A percentile compares a stretch with the other conserved stretches of the same genome.
Evolutionary conservation across 2,113 vertebrate species (phyloP).

Genomic region (Anolis carolinensis): DNA sequence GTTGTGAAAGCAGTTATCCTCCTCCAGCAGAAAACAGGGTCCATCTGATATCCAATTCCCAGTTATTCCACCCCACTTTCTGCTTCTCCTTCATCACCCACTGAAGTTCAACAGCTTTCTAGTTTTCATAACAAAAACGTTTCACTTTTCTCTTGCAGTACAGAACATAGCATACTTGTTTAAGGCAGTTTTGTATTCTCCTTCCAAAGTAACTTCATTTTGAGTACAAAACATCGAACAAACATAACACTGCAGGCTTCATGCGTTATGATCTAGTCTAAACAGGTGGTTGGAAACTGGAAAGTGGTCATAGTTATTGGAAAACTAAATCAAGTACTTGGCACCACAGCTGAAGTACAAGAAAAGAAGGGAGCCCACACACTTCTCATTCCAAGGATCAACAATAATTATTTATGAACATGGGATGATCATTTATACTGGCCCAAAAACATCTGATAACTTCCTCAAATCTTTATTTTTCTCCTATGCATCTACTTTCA

Average conservation of each 20-base stretch:
- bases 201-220: background rate
- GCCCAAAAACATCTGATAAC: background rate
- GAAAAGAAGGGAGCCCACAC: background rate
- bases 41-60: background rate
- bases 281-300: background rate
- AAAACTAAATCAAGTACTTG: background rate
- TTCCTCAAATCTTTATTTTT: background rate
- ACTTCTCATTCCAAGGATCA: background rate
- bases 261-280: background rate
- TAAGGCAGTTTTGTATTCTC: background rate
- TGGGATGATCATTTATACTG: background rate
- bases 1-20: too few species aligned
- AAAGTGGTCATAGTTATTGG: too few species aligned
- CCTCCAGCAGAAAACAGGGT: too few species aligned
- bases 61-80: background rate
- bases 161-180: background rate
- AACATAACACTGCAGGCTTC: background rate
- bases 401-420: background rate
- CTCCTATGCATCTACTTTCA: background rate
- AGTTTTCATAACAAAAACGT: background rate
- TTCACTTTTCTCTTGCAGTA: background rate
- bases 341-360: background rate
- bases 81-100: background rate
- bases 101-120: background rate
- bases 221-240: background rate